These are phyloP conservation scores for Pyrrhura leucotis DNA, from an alignment of 2,797 vertebrate species.

Conservation along the genomic window DNA sequence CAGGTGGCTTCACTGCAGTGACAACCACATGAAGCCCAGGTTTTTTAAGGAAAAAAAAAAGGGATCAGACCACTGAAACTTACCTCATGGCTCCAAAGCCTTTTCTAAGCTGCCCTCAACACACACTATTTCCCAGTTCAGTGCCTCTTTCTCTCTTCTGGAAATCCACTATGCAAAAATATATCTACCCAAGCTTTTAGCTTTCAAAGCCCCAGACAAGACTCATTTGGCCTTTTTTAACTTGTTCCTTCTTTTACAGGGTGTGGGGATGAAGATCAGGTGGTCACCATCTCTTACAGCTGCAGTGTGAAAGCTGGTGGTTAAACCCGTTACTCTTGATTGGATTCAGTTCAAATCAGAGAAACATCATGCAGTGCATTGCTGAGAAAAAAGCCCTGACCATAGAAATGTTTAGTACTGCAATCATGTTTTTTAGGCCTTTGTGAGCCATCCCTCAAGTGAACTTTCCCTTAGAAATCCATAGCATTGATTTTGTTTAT, in stretches of 20 bases:
- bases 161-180: not conserved
- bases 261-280: not conserved
- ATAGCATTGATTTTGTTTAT: conserved; percentile 39
- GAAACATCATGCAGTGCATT: not conserved
- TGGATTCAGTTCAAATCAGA: not conserved
- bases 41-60: not conserved
- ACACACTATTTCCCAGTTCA: not conserved
- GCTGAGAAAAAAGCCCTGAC: not conserved
- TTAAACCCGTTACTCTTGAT: not conserved
- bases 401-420: not conserved
- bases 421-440: not conserved
- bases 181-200: not conserved
- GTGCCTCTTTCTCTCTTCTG: not conserved
- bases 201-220: not conserved
- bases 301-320: not conserved
- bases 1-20: not conserved
- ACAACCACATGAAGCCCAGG: not conserved
- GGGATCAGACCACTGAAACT: not conserved
- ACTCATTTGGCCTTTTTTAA: not conserved
- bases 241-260: accelerated
- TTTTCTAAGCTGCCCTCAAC: not conserved
- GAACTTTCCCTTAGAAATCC: conserved; percentile 24
- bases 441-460: not conserved
- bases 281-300: not conserved
- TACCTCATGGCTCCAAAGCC: not conserved